Base-by-base conservation (phyloP, 2,113 vertebrate species). In the Peromyscus californicus region DNA sequence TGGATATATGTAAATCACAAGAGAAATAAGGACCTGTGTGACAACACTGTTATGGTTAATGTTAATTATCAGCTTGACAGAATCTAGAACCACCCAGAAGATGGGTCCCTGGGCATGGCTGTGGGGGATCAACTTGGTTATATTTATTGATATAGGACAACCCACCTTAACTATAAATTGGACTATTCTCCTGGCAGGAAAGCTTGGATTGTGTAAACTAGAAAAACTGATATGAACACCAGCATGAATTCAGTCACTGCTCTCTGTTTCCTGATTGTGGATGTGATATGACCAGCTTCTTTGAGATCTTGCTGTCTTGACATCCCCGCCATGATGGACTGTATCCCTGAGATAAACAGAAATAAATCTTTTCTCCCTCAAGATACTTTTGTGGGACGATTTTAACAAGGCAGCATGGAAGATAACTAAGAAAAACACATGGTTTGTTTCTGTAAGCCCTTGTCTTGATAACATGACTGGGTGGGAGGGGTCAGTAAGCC, bases 401-500 rank as follows among this genome's bases (percentile, higher is more conserved):
- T 86, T 86, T 67, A 48, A 19, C 16, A 67, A 42, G 33, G 15
- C 83, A 86, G 13, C 17, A 19, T 17, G 22, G 39, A 29, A 17
- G 22, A 17, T 11, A n/a, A 84, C 24, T 39, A 84, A 84, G 57
- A 29, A 61, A 84, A 61, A 16, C 11, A 11, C 6, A 24, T 7
- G 7, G 4, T 26, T 69, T 17, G 0, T 10, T 26, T 65, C 26
- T 16, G 4, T 31, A 78, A 10, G 13, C 6, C 4, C 22, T 31
- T 36, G 4, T 33, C 31, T 16, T 15, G 65, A 75, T 36, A 3
- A 45, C 29, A 29, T 1, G 16, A 22, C 51, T 63, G 17, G 1
- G 29, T 6, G 19, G 39, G 15, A 17, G 6, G 11, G 8, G 15
- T 21, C 3, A 36, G 0, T 26, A 15, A 39, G 8, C 0, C 0